phyloP scores from a whole-genome alignment of 2,797 vertebrate species.

The Eupleurogrammus muticus region DNA sequence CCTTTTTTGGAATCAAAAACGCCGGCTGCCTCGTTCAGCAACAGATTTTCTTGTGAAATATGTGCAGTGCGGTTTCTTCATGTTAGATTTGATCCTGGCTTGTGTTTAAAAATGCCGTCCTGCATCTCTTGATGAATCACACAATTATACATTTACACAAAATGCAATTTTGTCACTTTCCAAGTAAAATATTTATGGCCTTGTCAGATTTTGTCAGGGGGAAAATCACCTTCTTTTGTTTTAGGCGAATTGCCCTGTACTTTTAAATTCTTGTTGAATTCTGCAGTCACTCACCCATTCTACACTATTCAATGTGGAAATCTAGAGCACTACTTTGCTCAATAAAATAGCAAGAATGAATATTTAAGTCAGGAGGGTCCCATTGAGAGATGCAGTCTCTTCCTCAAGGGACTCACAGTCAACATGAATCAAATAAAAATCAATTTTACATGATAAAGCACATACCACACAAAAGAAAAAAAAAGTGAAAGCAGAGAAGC shows the following conservation, averaged over 20 bases:
- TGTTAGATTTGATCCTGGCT: neutral
- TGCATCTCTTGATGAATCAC: neutral
- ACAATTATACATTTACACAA: neutral
- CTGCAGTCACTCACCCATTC: constrained; percentile 16
- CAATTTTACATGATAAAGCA: too few relatives aligned
- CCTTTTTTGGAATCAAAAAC: constrained; percentile 24
- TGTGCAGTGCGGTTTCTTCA: neutral
- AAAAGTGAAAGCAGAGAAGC: too few relatives aligned
- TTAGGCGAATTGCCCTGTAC: constrained; percentile 14
- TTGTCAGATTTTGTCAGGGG: constrained; percentile 6
- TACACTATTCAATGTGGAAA: constrained; percentile 19
- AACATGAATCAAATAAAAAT: too few relatives aligned
- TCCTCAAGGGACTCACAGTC: too few relatives aligned
- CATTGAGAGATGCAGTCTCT: too few relatives aligned
- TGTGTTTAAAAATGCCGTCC: neutral
- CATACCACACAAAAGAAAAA: too few relatives aligned
- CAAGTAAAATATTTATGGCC: constrained; percentile 11
- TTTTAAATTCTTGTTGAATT: constrained; percentile 36
- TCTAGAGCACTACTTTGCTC: constrained; percentile 19
- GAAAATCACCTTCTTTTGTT: constrained; percentile 11
- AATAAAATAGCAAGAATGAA: constrained; percentile 43
- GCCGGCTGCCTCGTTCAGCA: constrained; percentile 34
- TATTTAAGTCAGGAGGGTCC: neutral
- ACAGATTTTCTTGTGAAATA: constrained; percentile 18
- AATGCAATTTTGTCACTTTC: neutral